Conservation (phyloP, 2,113 vertebrate genomes). For the Pygoscelis adeliae region DNA sequence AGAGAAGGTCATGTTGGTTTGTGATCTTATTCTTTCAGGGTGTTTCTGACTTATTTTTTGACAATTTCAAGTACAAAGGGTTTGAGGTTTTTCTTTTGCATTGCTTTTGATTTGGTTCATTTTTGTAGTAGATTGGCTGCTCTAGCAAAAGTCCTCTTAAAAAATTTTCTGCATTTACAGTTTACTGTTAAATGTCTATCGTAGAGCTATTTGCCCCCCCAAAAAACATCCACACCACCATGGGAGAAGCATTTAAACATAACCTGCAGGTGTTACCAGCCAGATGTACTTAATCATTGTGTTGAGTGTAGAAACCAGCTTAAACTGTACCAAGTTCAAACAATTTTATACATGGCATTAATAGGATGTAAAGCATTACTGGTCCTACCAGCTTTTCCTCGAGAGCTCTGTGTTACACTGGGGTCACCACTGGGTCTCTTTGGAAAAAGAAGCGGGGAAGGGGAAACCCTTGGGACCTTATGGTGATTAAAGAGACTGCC, state of each 20-base stretch:
- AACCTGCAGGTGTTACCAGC: neutral
- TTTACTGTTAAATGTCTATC: neutral
- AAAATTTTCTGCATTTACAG: neutral
- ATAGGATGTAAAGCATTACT: neutral
- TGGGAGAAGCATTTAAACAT: neutral
- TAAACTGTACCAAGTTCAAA: neutral
- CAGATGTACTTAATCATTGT: neutral
- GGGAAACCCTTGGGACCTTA: neutral
- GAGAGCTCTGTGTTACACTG: neutral
- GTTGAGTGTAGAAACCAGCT: neutral
- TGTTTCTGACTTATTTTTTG: neutral
- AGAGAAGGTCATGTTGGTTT: neutral
- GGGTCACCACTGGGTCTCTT: neutral
- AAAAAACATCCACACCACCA: neutral
- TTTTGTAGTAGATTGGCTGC: neutral
- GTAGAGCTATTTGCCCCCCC: neutral
- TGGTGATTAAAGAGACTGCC: neutral
- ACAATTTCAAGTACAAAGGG: neutral
- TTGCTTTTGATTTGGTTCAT: neutral
- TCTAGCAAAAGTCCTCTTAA: neutral
- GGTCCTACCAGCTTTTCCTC: neutral
- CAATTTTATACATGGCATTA: neutral
- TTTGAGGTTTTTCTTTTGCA: neutral
- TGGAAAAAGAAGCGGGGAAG: neutral
- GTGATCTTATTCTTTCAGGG: neutral